Conservation (phyloP, 2,888 invertebrate genomes). For the Thumatha senex region DNA sequence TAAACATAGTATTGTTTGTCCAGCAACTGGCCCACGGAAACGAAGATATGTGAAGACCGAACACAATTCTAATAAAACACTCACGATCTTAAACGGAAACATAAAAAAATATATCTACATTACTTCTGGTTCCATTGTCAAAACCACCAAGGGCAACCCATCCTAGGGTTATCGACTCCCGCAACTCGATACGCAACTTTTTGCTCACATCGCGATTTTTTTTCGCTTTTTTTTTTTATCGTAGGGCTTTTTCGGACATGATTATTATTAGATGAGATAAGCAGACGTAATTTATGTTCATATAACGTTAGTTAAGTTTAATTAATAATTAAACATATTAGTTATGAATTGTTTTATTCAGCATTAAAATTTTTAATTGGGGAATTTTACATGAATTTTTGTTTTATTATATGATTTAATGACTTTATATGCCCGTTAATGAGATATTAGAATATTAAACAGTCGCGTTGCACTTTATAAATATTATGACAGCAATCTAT, state of each 20-base stretch:
- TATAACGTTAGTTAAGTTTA: neutral
- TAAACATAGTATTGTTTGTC: conserved; percentile 14
- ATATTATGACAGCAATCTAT: neutral
- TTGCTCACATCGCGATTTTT: conserved; percentile 4
- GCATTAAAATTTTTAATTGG: conserved; percentile 8
- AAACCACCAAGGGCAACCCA: conserved; percentile 34
- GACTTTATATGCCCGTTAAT: conserved; percentile 4
- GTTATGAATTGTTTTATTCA: neutral
- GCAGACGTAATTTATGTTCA: conserved; percentile 5
- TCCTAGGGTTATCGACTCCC: conserved; percentile 27
- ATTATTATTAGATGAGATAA: conserved; percentile 8
- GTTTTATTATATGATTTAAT: neutral
- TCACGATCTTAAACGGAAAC: conserved; percentile 40
- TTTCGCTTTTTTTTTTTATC: conserved; percentile 4
- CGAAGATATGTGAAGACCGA: conserved; percentile 11
- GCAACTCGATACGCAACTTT: conserved; percentile 3
- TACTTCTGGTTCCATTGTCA: conserved; percentile 32
- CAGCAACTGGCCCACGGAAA: conserved; percentile 17
- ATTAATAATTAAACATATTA: conserved; percentile 4
- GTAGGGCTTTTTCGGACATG: conserved; percentile 3
- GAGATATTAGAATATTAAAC: neutral
- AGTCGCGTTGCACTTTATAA: neutral
- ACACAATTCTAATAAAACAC: conserved; percentile 36
- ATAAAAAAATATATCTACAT: conserved; percentile 31
- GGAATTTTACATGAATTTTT: conserved; percentile 1